phyloP scores from a whole-genome alignment of 1,140 invertebrate genomes.

The Eriosoma lanigerum region DNA sequence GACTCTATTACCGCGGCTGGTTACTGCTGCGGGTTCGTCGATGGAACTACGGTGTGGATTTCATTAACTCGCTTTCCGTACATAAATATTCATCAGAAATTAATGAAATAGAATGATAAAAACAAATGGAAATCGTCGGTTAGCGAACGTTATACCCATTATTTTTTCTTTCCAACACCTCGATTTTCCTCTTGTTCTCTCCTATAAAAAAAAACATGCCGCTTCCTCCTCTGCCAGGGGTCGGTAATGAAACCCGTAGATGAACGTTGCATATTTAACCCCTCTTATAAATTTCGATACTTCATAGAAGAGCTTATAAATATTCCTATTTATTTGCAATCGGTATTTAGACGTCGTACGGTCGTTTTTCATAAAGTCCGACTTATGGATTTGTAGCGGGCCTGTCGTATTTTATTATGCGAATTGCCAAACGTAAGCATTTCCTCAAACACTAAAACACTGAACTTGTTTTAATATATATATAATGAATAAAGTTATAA shows the following conservation, averaged over 20 bases:
- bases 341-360: slow-evolving; percentile 20
- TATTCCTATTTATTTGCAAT: slow-evolving; percentile 46
- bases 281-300: not conserved
- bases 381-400: slow-evolving; percentile 30
- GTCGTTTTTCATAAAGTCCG: slow-evolving; percentile 45
- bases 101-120: slow-evolving; percentile 51
- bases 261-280: slow-evolving; percentile 37
- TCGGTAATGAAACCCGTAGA: slow-evolving; percentile 22
- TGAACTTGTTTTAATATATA: not conserved
- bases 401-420: not conserved
- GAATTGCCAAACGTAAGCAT: slow-evolving; percentile 19
- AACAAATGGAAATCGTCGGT: slow-evolving; percentile 47
- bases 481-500: not conserved
- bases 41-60: not conserved
- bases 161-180: slow-evolving; percentile 10
- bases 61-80: slow-evolving; percentile 38
- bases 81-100: slow-evolving; percentile 52
- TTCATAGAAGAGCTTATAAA: slow-evolving; percentile 28
- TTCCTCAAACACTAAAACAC: slow-evolving; percentile 33
- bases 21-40: slow-evolving; percentile 30
- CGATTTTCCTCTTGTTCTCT: not conserved
- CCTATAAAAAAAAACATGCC: not conserved
- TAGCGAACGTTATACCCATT: not conserved
- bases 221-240: not conserved
- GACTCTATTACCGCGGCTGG: slow-evolving; percentile 47